Evolutionary conservation across 1,140 invertebrate species (phyloP).

Genomic region (Helicoverpa armigera): DNA sequence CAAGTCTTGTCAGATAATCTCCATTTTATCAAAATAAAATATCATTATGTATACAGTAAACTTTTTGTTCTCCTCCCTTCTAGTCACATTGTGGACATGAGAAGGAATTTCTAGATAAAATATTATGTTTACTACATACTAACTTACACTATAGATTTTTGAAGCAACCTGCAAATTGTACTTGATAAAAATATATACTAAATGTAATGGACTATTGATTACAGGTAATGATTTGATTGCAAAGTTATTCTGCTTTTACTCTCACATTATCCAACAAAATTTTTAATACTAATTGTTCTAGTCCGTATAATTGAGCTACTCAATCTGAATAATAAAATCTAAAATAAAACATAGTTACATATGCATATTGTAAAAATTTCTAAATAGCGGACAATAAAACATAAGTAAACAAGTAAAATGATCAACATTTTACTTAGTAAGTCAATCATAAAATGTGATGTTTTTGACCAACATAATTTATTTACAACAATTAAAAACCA

Average conservation of each 20-base stretch:
- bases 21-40: slow-evolving; percentile 29
- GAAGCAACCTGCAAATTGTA: slow-evolving; percentile 73
- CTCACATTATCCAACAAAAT: slow-evolving; percentile 59
- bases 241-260: slow-evolving; percentile 57
- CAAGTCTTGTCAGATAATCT: slow-evolving; percentile 47
- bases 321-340: slow-evolving; percentile 49
- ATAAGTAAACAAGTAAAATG: slow-evolving; percentile 57
- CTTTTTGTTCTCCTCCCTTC: slow-evolving; percentile 70
- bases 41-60: slow-evolving; percentile 63
- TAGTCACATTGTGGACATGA: slow-evolving; percentile 45
- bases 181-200: slow-evolving; percentile 67
- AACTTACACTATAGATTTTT: slow-evolving; percentile 69
- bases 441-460: slow-evolving; percentile 50
- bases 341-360: slow-evolving; percentile 53
- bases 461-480: slow-evolving; percentile 38
- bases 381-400: slow-evolving; percentile 54
- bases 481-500: slow-evolving; percentile 36
- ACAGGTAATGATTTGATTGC: slow-evolving; percentile 51
- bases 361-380: slow-evolving; percentile 52
- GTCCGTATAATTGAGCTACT: slow-evolving; percentile 57
- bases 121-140: slow-evolving; percentile 63
- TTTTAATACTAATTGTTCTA: slow-evolving; percentile 66
- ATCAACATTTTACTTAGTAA: slow-evolving; percentile 57
- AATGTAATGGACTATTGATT: slow-evolving; percentile 44
- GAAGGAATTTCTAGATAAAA: slow-evolving; percentile 60